Evolutionary conservation across 2,113 vertebrate genomes (phyloP).

Genomic region (Eonycteris spelaea): DNA sequence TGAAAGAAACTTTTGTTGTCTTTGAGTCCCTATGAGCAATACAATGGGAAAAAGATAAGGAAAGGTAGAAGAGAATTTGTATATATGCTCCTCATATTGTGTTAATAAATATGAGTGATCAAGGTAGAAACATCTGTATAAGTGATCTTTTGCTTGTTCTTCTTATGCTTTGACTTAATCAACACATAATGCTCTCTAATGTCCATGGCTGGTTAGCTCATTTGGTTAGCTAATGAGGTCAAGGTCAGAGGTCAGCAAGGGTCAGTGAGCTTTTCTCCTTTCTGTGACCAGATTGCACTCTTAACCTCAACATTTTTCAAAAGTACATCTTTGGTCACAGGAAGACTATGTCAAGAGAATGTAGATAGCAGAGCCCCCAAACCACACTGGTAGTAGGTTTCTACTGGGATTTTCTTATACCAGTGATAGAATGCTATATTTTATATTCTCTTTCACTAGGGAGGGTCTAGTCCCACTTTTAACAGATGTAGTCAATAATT

Average conservation of each 20-base stretch:
- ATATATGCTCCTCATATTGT: background rate
- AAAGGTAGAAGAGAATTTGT: background rate
- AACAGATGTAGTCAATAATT: background rate
- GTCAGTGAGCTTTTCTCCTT: slow-evolving; percentile 63
- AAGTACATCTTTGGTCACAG: slow-evolving; percentile 49
- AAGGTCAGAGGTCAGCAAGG: slow-evolving; percentile 63
- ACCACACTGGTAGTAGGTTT: background rate
- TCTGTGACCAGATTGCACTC: slow-evolving; percentile 49
- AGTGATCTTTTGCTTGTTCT: background rate
- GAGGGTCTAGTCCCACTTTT: background rate
- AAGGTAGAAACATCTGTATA: background rate
- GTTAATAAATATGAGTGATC: background rate
- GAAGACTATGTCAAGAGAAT: slow-evolving; percentile 44
- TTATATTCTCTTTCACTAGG: background rate
- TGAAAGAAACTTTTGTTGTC: slow-evolving; percentile 2
- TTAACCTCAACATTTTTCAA: slow-evolving; percentile 61
- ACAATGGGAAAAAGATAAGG: background rate
- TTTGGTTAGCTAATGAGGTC: slow-evolving; percentile 71
- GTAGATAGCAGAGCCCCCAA: background rate
- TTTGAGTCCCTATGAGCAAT: background rate
- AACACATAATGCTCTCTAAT: slow-evolving; percentile 42
- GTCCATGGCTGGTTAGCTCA: slow-evolving; percentile 45
- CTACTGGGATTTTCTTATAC: background rate
- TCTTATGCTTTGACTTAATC: slow-evolving; percentile 48
- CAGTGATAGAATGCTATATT: background rate